These are phyloP conservation scores for Synodontis membranacea DNA, from an alignment of 2,113 vertebrate genomes.

Conservation along the genomic window DNA sequence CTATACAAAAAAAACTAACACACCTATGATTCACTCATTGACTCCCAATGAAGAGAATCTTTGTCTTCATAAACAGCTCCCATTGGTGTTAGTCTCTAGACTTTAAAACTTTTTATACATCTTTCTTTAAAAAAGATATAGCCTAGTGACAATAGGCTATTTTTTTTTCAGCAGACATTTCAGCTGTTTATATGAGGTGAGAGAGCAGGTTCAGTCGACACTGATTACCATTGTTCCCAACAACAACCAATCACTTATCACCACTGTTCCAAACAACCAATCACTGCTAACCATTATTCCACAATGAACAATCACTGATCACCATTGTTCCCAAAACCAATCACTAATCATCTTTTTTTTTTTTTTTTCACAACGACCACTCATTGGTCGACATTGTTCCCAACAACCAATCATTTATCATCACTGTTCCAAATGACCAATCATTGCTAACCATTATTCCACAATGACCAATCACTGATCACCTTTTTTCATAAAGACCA, in stretches of 20 bases:
- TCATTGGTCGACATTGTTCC: background rate
- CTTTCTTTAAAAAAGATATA: too few relatives aligned
- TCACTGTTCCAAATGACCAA: background rate
- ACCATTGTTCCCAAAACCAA: background rate
- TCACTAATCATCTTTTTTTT: background rate
- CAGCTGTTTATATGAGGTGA: too few relatives aligned
- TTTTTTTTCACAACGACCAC: background rate
- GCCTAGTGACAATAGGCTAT: too few relatives aligned
- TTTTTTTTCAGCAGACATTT: too few relatives aligned
- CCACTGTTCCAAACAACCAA: background rate
- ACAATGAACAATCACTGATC: background rate
- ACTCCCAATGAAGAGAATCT: too few relatives aligned
- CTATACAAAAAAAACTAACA: background rate
- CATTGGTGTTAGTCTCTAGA: too few relatives aligned
- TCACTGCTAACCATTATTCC: background rate
- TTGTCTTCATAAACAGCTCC: background rate
- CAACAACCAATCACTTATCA: background rate
- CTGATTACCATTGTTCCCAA: background rate
- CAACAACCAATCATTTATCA: background rate
- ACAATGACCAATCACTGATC: background rate
- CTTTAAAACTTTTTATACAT: too few relatives aligned
- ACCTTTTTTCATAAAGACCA: background rate
- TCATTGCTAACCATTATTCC: background rate
- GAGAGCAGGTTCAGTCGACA: too few relatives aligned
- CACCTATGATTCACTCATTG: background rate